Evolutionary conservation across 2,888 invertebrate species (phyloP), one percentile per base, ranked within the genome.

Genomic region (Pristionchus arcanus): DNA sequence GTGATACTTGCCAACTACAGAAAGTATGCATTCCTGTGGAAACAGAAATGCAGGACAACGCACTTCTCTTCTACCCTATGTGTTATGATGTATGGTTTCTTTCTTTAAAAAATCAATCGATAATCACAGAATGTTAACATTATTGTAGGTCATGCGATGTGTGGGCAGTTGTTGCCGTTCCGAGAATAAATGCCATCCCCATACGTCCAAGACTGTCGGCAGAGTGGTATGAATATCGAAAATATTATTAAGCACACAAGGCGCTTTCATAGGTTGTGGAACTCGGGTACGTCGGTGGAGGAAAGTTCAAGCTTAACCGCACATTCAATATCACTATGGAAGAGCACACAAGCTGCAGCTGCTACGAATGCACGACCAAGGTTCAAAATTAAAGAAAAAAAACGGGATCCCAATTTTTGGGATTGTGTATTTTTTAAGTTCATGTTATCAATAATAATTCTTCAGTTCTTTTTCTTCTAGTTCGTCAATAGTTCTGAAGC

Each of bases 281-380:
- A 68, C 81, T 93, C 21, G 71, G 90, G 0, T 93, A 93, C 83
- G 90, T 92, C 31, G 93, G 93, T 88, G 91, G 92, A 74, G 90
- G 91, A 25, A 90, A 92, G 1, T 92, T 93, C 85, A 93, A 91
- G 90, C 85, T 93, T 71, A 92, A 92, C 63, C 90, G 90, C 85
- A 93, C 92, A 0, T 90, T 90, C 85, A 92, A 92, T 83, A 93
- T 93, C 53, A 91, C 91, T 0, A 92, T 93, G 92, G 93, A 92
- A 87, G 92, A 92, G 68, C 93, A 93, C 88, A 91, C 91, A 0
- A 91, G 92, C n/a, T 93, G 93, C 89, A 91, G 91, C 25, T 93
- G 93, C 66, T 90, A 91, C 37, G 91, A 92, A 74, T 93, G 93
- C 87, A 91, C 91, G 1, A 31, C 90, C 34, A 91, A 91, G 84